Evolutionary conservation across 2,888 invertebrate genomes (phyloP), one percentile per base, ranked within the genome.

Genomic region (Agrochola circellaris): DNA sequence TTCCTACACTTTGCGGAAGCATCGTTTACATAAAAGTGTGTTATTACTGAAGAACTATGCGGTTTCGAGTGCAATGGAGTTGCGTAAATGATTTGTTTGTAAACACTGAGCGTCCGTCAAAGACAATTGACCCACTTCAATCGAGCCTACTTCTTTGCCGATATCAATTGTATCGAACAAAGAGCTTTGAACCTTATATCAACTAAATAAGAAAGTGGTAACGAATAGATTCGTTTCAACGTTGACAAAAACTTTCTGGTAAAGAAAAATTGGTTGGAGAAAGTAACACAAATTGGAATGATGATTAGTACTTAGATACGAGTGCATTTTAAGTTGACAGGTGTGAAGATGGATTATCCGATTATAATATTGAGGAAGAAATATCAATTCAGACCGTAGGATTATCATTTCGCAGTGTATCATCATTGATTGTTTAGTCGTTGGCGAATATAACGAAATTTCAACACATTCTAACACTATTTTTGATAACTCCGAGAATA

Each of bases 91-190:
- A 88, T 92, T 94, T 93, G 93, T 95, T 94, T 91, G 93, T 95
- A 95, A 95, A 95, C 94, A 94, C 83, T 80, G 79, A 88, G 81
- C 90, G 91, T 92, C 90, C 89, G 89, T 92, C 91, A 91, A 90
- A 90, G 90, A 87, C 87, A 80, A 84, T 86, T 92, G 93, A 93
- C 94, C 94, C 82, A 95, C 91, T 90, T 93, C 80, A 71, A 84
- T 82, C 77, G 69, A 82, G 71, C 78, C 80, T 73, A 80, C 73
- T 81, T 79, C 61, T 79, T 77, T 66, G 81, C 82, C 81, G 73
- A 85, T 81, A 83, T 67, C 77, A 81, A 83, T 72, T n/a, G 42
- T 38, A 17, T 38, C 17, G 34, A 17, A 69, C 66, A 77, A 45
- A 45, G 73, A 38, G 80, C 73, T 85, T 78, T 79, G n/a, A 73